Conservation (phyloP, 2,113 vertebrate genomes). For the Centropus unirufus region DNA sequence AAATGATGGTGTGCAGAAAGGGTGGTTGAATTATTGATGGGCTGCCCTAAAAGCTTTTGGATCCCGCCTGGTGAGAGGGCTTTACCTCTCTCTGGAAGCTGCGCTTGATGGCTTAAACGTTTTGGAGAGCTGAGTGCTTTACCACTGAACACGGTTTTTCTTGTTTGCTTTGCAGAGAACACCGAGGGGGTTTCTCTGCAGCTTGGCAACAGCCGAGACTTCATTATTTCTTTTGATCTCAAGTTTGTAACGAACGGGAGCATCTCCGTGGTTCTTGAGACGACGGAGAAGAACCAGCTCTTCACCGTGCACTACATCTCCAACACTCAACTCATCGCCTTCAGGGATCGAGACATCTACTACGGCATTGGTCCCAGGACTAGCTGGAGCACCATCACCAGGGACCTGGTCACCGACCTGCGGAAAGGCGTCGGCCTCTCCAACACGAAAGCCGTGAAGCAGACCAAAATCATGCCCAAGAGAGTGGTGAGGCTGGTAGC, state of each 20-base stretch:
- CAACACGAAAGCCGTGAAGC: slow-evolving; percentile 95
- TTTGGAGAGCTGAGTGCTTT: accelerated
- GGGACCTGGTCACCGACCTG: slow-evolving; percentile 94
- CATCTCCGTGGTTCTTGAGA: slow-evolving; percentile 91
- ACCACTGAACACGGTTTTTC: neutral
- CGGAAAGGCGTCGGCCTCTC: slow-evolving; percentile 95
- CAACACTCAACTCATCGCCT: slow-evolving; percentile 87
- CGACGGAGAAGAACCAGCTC: slow-evolving; percentile 89
- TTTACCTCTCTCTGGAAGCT: neutral
- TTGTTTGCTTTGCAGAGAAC: slow-evolving; percentile 77
- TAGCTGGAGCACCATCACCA: slow-evolving; percentile 91
- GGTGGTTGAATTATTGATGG: neutral
- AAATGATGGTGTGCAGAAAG: neutral
- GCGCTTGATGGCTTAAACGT: accelerated
- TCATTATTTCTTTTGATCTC: slow-evolving; percentile 93
- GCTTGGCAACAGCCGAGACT: slow-evolving; percentile 91
- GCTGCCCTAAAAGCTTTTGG: neutral
- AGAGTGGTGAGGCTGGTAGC: slow-evolving; percentile 85
- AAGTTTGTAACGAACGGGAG: slow-evolving; percentile 91
- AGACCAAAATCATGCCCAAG: slow-evolving; percentile 94
- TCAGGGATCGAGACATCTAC: slow-evolving; percentile 87
- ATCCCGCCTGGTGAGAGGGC: neutral
- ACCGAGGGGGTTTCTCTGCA: slow-evolving; percentile 89
- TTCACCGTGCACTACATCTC: slow-evolving; percentile 93
- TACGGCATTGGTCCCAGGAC: slow-evolving; percentile 89